A percentile compares a stretch with the other conserved stretches of the same genome.
phyloP scores from a whole-genome alignment of 2,797 vertebrate genomes.

The Pitangus sulphuratus region DNA sequence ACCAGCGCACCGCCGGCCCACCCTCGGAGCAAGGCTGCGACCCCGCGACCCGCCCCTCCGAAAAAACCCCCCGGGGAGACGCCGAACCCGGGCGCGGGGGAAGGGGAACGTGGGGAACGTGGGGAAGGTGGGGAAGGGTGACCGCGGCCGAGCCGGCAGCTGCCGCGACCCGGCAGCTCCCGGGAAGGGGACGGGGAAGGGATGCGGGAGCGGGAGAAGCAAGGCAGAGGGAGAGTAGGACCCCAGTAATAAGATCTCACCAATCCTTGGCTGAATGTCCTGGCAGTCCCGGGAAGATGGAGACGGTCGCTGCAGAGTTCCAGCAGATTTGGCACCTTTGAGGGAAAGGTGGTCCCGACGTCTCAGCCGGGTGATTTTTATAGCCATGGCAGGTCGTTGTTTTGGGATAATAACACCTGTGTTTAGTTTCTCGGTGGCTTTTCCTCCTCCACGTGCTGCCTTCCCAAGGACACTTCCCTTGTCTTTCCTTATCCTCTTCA shows the following conservation, averaged over 20 bases:
- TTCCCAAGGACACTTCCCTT: constrained; percentile 44
- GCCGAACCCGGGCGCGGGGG: background rate
- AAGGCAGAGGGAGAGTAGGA: background rate
- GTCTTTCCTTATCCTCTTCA: constrained; percentile 4
- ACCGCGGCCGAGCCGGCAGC: fast-evolving
- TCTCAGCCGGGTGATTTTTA: background rate
- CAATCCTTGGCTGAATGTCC: constrained; percentile 40
- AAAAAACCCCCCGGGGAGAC: fast-evolving
- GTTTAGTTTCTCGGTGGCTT: constrained; percentile 9
- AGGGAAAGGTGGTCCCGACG: background rate
- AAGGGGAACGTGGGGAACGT: background rate
- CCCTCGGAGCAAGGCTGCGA: background rate
- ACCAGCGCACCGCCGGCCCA: background rate
- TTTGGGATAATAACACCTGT: background rate
- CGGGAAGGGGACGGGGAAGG: background rate
- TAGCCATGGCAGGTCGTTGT: background rate
- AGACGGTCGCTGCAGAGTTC: background rate
- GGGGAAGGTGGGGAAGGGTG: background rate
- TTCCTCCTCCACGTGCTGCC: background rate
- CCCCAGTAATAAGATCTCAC: constrained; percentile 51
- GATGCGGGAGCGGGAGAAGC: fast-evolving
- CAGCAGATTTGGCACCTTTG: background rate
- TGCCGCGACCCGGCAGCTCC: fast-evolving
- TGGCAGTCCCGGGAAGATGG: background rate
- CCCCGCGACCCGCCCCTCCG: fast-evolving